Percentiles rank a stretch among this genome's conserved stretches.
These are phyloP conservation scores for Euzophera pinguis DNA, from an alignment of 2,888 invertebrate genomes.

Conservation along the genomic window DNA sequence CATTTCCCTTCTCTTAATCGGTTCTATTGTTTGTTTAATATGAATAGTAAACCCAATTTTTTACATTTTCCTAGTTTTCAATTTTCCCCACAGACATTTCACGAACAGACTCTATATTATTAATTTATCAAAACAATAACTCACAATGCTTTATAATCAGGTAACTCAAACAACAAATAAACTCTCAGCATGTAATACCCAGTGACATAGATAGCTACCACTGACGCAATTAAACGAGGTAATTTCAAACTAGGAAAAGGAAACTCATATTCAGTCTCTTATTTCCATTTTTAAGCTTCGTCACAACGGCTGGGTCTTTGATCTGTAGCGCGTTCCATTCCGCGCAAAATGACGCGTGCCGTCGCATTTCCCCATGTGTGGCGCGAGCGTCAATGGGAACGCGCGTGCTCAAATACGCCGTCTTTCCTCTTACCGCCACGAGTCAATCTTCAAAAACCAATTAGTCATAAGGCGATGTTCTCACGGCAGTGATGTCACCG, in stretches of 20 bases:
- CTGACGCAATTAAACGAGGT: background rate
- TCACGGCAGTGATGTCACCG: background rate
- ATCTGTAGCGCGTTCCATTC: background rate
- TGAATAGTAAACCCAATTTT: too few species aligned
- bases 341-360: background rate
- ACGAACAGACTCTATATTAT: too few species aligned
- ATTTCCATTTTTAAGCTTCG: background rate
- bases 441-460: slow-evolving; percentile 2
- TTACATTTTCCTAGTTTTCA: too few species aligned
- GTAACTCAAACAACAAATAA: background rate
- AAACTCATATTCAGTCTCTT: too few species aligned
- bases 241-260: too few species aligned
- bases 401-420: background rate
- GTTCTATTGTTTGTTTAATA: too few species aligned
- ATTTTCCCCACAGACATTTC: too few species aligned
- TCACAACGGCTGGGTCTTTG: background rate
- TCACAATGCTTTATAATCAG: too few species aligned
- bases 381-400: background rate
- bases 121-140: too few species aligned
- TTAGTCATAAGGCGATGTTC: background rate
- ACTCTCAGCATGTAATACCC: background rate
- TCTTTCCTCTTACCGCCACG: background rate
- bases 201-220: background rate
- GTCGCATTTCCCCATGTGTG: background rate
- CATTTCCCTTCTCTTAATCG: too few species aligned